These are phyloP conservation scores for Zaprionus gabonicus DNA, from an alignment of 1,140 invertebrate genomes.

Conservation along the genomic window DNA sequence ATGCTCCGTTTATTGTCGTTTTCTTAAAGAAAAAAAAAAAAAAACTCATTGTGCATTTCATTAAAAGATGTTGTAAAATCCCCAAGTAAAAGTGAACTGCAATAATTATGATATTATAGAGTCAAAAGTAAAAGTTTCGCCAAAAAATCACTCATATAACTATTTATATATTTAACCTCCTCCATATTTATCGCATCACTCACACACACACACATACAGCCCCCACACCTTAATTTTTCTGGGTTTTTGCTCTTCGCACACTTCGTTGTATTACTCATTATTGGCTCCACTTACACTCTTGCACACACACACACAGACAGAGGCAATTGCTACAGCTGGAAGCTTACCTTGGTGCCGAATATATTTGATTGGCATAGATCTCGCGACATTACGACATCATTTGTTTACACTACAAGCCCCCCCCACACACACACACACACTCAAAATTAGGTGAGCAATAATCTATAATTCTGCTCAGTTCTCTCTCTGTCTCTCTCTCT, in stretches of 20 bases:
- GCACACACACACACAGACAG: conserved; percentile 1
- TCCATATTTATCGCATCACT: conserved; percentile 37
- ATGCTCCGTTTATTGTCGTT: conserved; percentile 27
- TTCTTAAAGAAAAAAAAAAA: neutral
- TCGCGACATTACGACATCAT: conserved; percentile 38
- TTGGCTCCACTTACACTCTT: conserved; percentile 42
- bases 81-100: conserved; percentile 51
- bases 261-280: conserved; percentile 45
- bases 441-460: conserved; percentile 16
- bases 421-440: conserved; percentile 1
- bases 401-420: conserved; percentile 15
- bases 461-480: conserved; percentile 8
- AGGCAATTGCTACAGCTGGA: conserved; percentile 22
- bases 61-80: conserved; percentile 53
- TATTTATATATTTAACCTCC: conserved; percentile 33
- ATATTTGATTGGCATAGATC: conserved; percentile 33
- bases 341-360: conserved; percentile 43
- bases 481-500: neutral
- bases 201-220: conserved; percentile 1
- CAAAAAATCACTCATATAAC: conserved; percentile 33
- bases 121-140: conserved; percentile 69
- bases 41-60: conserved; percentile 61
- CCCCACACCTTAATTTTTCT: conserved; percentile 42
- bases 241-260: conserved; percentile 6
- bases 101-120: conserved; percentile 56